Evolutionary conservation across 2,888 invertebrate genomes (phyloP), one percentile per base, ranked within the genome.

Genomic region (Polietes domitor): DNA sequence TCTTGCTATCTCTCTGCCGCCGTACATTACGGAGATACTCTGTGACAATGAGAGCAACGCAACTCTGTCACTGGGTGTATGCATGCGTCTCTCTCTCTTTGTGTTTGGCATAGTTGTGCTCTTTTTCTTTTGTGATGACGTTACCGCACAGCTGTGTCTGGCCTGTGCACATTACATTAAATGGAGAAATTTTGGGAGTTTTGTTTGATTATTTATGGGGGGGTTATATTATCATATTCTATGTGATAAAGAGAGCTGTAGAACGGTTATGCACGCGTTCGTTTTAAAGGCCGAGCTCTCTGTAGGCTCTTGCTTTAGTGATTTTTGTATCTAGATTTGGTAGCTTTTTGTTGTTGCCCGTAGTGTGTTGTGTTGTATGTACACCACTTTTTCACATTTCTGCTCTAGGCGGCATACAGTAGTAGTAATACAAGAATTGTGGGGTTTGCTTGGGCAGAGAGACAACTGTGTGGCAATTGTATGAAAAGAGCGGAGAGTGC

Each of bases 401-500:
- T 32, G 32, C 47, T 47, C n/a, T 47, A 47, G 9, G 5, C 9
- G 9, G 9, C 32, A n/a, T n/a, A n/a, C n/a, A n/a, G n/a, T n/a
- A 32, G 9, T 4, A 32, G 32, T 9, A 32, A 32, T 6, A 47
- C 47, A 47, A n/a, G n/a, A 47, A 58, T 58, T 58, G 53, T 24
- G 58, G 58, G 58, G 58, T 58, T 61, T 28, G 61, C n/a, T 61
- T 58, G 15, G 58, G 26, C 12, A 41, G 6, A 41, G 41, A 41
- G 32, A 32, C 5, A n/a, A 32, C 32, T 7, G 41, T 41, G 41
- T 41, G 47, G n/a, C 15, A 12, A n/a, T 6, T n/a, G n/a, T 0
- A 47, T 47, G n/a, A 12, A 68, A 32, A 15, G 12, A 5, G 68
- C n/a, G 61, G 28, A 43, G 26, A 58, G 15, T 50, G 24, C 28